Percentiles rank a stretch among this genome's conserved stretches.
These are phyloP conservation scores for Dinoponera quadriceps DNA, from an alignment of 1,140 invertebrate species.

Conservation along the genomic window DNA sequence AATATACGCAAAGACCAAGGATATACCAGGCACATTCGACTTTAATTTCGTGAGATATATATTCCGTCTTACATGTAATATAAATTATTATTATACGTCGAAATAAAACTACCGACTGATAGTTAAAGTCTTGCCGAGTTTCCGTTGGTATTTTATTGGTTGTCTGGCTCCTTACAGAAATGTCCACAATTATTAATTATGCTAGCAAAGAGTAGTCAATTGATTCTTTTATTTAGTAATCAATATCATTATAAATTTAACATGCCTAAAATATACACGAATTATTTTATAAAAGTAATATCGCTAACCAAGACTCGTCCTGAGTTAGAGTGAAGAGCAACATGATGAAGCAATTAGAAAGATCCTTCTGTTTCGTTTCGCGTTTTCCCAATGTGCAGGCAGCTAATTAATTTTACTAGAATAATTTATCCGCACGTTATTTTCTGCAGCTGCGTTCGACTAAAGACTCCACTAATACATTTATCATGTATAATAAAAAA, in stretches of 20 bases:
- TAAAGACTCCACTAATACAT: constrained; percentile 64
- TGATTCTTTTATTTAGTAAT: constrained; percentile 80
- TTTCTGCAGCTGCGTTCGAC: constrained; percentile 56
- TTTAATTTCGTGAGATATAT: neutral
- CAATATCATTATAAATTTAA: constrained; percentile 83
- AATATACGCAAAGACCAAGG: too few relatives aligned
- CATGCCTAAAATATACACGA: constrained; percentile 84
- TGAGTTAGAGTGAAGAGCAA: constrained; percentile 77
- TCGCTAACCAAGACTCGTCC: constrained; percentile 80
- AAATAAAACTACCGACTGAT: constrained; percentile 60
- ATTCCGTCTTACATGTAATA: too few relatives aligned
- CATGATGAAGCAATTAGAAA: constrained; percentile 76
- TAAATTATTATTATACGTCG: constrained; percentile 1
- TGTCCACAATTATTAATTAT: constrained; percentile 81
- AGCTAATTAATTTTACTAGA: constrained; percentile 64
- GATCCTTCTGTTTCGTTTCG: constrained; percentile 47
- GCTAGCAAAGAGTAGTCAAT: constrained; percentile 82
- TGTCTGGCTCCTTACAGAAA: constrained; percentile 81
- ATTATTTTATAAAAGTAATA: constrained; percentile 81
- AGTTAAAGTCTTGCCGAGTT: constrained; percentile 75
- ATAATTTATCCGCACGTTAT: constrained; percentile 70
- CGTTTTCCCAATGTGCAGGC: constrained; percentile 61
- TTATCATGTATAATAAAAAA: constrained; percentile 65
- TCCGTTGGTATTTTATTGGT: constrained; percentile 81
- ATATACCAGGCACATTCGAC: constrained; percentile 14